Percentiles rank a stretch among this genome's conserved stretches.
phyloP scores from a whole-genome alignment of 30 jellyfish, hydroid and myxozoan species.

The Aurelia coerulea region DNA sequence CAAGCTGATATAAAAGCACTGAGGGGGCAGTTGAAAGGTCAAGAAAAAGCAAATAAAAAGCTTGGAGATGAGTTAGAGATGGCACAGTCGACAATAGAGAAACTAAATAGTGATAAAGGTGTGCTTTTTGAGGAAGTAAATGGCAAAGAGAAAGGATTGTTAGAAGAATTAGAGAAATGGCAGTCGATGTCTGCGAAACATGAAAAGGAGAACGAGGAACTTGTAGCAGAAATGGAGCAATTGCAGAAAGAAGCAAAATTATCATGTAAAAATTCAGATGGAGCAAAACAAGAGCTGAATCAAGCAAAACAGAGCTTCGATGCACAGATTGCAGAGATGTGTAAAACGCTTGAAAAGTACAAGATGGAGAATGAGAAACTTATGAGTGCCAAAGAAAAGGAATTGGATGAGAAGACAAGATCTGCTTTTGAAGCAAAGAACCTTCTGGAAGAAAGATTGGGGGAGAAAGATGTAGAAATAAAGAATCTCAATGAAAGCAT shows the following conservation, averaged over 20 bases:
- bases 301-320: conserved; percentile 55
- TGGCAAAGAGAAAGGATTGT: not conserved
- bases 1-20: conserved; percentile 78
- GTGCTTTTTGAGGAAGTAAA: conserved; percentile 13
- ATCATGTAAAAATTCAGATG: conserved; percentile 20
- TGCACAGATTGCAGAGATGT: conserved; percentile 77
- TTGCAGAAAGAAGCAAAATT: conserved; percentile 43
- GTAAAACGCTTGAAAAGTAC: conserved; percentile 87
- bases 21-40: conserved; percentile 56
- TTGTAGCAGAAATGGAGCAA: conserved; percentile 22
- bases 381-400: conserved; percentile 81
- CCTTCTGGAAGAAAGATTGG: conserved; percentile 9
- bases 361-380: conserved; percentile 89
- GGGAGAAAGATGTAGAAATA: conserved; percentile 27
- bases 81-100: conserved; percentile 11
- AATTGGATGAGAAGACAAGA: conserved; percentile 55
- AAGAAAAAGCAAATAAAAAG: conserved; percentile 51
- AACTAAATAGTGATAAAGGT: not conserved
- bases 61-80: conserved; percentile 33
- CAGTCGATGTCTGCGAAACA: conserved; percentile 10
- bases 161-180: conserved; percentile 2
- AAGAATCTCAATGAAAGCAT: not conserved
- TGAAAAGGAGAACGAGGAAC: conserved; percentile 23
- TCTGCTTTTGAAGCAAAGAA: conserved; percentile 37
- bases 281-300: conserved; percentile 45